Conservation (phyloP, 2,113 vertebrate genomes). For the Rhizomys pruinosus region DNA sequence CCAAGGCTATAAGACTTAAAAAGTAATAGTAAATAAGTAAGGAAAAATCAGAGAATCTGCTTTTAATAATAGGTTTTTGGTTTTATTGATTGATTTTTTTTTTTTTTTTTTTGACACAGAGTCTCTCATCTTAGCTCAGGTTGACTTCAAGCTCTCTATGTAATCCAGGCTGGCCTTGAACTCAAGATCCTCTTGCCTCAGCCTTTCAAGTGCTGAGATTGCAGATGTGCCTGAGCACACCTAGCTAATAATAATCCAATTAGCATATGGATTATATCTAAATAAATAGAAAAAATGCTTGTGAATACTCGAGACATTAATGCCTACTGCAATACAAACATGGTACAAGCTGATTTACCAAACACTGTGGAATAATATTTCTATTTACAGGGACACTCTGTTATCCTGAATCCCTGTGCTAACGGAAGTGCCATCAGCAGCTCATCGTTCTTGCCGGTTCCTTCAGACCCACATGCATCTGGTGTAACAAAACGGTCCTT, state of each 20-base stretch:
- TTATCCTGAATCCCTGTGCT: not conserved
- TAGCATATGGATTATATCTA: not conserved
- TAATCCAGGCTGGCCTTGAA: not conserved
- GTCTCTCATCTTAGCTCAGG: too few relatives aligned
- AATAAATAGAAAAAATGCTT: not conserved
- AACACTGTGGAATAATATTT: not conserved
- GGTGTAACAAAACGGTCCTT: not conserved
- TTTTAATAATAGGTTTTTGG: not conserved
- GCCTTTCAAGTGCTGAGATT: not conserved
- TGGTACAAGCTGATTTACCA: not conserved
- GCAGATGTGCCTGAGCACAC: not conserved
- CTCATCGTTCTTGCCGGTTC: accelerated
- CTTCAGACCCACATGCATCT: not conserved
- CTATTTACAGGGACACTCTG: too few relatives aligned
- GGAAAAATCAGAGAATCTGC: not conserved
- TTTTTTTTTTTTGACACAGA: not conserved
- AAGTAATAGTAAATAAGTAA: not conserved
- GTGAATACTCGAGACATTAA: not conserved
- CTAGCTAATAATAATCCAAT: not conserved
- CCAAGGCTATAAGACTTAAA: not conserved
- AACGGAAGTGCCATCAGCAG: not conserved
- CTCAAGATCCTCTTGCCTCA: not conserved
- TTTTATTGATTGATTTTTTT: not conserved
- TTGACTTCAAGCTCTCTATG: not conserved
- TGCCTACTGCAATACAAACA: not conserved